phyloP scores from a whole-genome alignment of 2,888 invertebrate species.

The Athalia circularis region DNA sequence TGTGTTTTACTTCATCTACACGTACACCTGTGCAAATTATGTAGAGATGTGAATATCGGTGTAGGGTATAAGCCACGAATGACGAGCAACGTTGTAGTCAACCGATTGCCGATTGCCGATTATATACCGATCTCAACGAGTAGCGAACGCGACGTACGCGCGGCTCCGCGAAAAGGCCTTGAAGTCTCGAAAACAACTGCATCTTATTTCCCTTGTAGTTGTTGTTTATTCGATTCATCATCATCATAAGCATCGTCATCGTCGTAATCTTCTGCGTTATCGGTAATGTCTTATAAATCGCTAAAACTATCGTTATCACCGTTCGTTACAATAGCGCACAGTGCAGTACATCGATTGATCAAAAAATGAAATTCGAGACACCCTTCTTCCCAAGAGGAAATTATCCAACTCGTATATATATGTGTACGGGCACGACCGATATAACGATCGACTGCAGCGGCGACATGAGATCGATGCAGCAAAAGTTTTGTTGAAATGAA shows the following conservation, averaged over 20 bases:
- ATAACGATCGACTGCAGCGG: too few species aligned
- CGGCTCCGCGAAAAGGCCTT: constrained; percentile 47
- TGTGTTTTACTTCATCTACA: neutral
- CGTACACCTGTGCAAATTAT: too few species aligned
- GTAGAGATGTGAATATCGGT: neutral
- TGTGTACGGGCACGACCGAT: too few species aligned
- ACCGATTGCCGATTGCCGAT: constrained; percentile 23
- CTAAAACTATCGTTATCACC: too few species aligned
- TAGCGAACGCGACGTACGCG: constrained; percentile 18
- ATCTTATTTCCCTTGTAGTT: constrained; percentile 45
- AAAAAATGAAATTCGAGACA: too few species aligned
- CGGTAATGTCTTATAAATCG: too few species aligned
- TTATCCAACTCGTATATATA: too few species aligned
- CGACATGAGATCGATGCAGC: too few species aligned
- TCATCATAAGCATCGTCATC: neutral
- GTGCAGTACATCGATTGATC: too few species aligned
- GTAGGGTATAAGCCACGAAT: constrained; percentile 34
- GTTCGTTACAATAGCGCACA: too few species aligned
- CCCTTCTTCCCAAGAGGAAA: too few species aligned
- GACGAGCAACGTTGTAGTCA: constrained; percentile 5
- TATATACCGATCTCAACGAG: neutral
- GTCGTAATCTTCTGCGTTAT: neutral
- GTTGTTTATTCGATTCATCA: neutral
- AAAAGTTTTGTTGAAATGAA: too few species aligned
- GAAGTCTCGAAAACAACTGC: constrained; percentile 54